phyloP scores from a whole-genome alignment of 2,888 invertebrate species.

The Phyto melanocephala region DNA sequence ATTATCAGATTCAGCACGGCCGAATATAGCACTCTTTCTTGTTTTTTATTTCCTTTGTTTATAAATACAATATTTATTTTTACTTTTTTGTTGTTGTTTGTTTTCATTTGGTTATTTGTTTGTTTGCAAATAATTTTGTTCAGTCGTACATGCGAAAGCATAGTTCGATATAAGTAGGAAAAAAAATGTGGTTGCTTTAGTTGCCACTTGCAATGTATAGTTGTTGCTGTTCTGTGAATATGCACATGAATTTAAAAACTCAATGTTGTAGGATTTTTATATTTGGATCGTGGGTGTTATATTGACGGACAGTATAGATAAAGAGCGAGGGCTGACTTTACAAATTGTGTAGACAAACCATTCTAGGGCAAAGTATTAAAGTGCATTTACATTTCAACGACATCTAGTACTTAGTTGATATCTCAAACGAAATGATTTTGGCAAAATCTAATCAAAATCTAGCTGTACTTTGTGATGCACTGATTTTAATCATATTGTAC shows the following conservation, averaged over 20 bases:
- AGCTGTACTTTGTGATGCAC: too few relatives aligned
- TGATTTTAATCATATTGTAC: too few relatives aligned
- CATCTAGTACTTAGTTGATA: too few relatives aligned
- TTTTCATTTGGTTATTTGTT: conserved; percentile 14
- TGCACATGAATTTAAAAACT: not conserved
- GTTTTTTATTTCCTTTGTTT: not conserved
- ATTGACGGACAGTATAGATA: not conserved
- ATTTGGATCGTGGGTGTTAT: conserved; percentile 16
- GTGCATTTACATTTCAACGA: not conserved
- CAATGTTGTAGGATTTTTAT: not conserved
- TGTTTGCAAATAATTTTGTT: conserved; percentile 27
- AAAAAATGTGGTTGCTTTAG: not conserved
- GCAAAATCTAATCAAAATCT: too few relatives aligned
- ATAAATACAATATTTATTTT: not conserved
- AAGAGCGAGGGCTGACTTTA: not conserved
- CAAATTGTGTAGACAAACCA: not conserved
- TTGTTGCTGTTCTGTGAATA: not conserved
- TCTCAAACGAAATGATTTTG: too few relatives aligned
- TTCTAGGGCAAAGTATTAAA: not conserved
- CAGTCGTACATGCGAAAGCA: not conserved
- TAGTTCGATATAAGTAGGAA: too few relatives aligned
- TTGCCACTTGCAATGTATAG: too few relatives aligned
- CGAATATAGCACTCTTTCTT: too few relatives aligned
- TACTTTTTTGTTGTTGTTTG: conserved; percentile 6
- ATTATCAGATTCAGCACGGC: too few relatives aligned